Evolutionary conservation across 2,113 vertebrate genomes (phyloP).

Genomic region (Neopipo cinnamomea): DNA sequence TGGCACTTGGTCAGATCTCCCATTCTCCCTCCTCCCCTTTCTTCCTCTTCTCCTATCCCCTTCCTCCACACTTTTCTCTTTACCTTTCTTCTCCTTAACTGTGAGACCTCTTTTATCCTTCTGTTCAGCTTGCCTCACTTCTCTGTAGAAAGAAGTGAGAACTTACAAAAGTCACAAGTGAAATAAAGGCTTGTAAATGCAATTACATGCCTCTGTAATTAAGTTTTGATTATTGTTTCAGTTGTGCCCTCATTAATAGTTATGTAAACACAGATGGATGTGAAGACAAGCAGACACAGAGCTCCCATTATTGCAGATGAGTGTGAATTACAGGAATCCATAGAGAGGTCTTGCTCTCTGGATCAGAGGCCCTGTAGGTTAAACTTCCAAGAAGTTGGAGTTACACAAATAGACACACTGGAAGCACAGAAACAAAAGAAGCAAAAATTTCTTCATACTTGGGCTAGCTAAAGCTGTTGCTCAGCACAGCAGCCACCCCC

Average conservation of each 20-base stretch:
- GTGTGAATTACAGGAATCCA: not conserved
- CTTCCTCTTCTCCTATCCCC: not conserved
- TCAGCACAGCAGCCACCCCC: not conserved
- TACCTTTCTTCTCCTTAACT: not conserved
- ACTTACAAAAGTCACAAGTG: not conserved
- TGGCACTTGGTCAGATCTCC: not conserved
- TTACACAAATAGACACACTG: not conserved
- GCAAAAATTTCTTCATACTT: not conserved
- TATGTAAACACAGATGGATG: slow-evolving; percentile 36
- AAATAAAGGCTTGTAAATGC: not conserved
- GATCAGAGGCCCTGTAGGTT: not conserved
- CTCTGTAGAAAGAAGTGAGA: not conserved
- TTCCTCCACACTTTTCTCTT: not conserved
- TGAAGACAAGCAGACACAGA: slow-evolving; percentile 28
- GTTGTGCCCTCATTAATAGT: not conserved
- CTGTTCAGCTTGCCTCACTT: not conserved
- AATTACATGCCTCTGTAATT: not conserved
- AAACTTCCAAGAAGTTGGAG: not conserved
- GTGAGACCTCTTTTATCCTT: not conserved
- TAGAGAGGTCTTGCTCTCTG: not conserved
- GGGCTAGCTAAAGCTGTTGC: not conserved
- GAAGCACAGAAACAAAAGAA: not conserved
- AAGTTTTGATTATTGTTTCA: slow-evolving; percentile 9
- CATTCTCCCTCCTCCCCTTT: not conserved
- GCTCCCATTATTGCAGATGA: not conserved